Evolutionary conservation across 1,140 invertebrate genomes (phyloP), one percentile per base, ranked within the genome.

Genomic region (Harpegnathos saltator): DNA sequence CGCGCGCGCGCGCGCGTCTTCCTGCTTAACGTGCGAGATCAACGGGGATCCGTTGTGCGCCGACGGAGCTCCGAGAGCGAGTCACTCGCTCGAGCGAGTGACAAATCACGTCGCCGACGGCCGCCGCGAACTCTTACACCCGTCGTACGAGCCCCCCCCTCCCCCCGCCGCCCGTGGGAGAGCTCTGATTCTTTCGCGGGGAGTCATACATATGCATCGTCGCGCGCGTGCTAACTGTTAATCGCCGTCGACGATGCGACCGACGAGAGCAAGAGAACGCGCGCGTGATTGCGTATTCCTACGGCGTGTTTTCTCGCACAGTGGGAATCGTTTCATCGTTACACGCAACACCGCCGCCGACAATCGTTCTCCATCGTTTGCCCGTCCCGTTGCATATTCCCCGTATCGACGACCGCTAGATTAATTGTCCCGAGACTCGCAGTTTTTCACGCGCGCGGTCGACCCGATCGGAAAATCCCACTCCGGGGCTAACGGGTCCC

Each of bases 31-130:
- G 63, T 52, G 22, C 52, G 14, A 78, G 75, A 78, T 78, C 63
- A 78, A 78, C 63, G 65, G 52, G 75, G 63, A 58, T 69, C 56
- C 69, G 75, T 78, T 22, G 75, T 58, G 54, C 58, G 63, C 75
- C 75, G 75, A 69, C 69, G 65, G 62, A 68, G 33, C 38, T 44
- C 38, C 38, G 38, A 44, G 38, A 44, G 65, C 75, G 52, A 78
- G 75, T 69, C 75, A 78, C n/a, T 78, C n/a, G n/a, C 54, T 56
- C 75, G 22, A 63, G 75, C 56, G 75, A 78, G 75, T 78, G 75
- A 78, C 75, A 78, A 78, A 78, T 78, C 75, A 78, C 63, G 63
- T 11, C 52, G 63, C 50, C 75, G 69, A 78, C 75, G 74, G 74
- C 74, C 68, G 50, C 74, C 68, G 50, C 74, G 56, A 19, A 58